Evolutionary conservation across 2,113 vertebrate genomes (phyloP).

Genomic region (Aphelocoma coerulescens): DNA sequence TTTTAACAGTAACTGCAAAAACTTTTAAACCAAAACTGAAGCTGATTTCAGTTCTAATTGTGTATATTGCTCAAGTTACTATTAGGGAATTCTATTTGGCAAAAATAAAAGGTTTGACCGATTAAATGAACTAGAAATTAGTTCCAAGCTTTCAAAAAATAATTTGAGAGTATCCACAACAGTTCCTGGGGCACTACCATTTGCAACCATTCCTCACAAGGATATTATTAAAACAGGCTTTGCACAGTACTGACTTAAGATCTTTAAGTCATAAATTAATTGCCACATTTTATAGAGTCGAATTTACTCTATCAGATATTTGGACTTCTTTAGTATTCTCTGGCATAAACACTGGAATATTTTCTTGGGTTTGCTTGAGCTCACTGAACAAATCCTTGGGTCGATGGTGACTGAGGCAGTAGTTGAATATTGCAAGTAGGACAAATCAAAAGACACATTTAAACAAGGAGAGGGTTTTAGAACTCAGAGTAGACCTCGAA

Average conservation of each 20-base stretch:
- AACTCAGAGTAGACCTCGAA: not conserved
- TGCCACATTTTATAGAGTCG: not conserved
- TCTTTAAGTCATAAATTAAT: not conserved
- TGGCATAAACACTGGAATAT: not conserved
- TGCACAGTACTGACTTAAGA: not conserved
- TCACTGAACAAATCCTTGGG: rapidly evolving
- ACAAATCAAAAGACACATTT: not conserved
- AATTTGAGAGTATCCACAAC: not conserved
- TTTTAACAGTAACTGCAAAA: not conserved
- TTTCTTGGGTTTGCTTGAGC: not conserved
- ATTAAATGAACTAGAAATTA: not conserved
- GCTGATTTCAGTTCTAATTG: not conserved
- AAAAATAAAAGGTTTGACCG: not conserved
- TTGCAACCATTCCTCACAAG: not conserved
- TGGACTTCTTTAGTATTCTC: not conserved
- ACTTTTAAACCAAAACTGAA: not conserved
- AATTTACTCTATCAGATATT: not conserved
- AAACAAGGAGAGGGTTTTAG: not conserved
- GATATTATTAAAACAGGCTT: not conserved
- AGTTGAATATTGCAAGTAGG: not conserved
- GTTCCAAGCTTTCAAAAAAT: not conserved
- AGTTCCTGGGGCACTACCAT: not conserved
- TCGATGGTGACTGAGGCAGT: not conserved
- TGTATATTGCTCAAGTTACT: not conserved
- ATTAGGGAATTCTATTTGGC: not conserved